phyloP scores from a whole-genome alignment of 1,140 invertebrate species.

The Ceratosolen fusciceps region DNA sequence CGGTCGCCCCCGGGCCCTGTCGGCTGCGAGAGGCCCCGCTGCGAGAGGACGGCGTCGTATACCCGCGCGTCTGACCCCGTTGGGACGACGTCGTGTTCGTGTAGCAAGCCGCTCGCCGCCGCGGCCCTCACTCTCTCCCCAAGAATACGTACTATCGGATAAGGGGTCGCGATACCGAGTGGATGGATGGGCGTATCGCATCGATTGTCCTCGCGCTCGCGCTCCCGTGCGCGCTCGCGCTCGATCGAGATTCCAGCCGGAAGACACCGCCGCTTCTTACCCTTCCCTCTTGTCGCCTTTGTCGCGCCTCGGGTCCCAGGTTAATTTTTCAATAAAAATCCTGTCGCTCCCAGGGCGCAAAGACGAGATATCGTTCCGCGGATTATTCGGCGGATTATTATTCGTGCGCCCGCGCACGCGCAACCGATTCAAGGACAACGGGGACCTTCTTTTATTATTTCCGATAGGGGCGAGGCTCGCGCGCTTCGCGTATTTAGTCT shows the following conservation, averaged over 20 bases:
- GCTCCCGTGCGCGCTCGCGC: conserved; percentile 1
- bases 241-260: not conserved
- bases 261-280: not conserved
- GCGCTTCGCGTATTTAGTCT: not conserved
- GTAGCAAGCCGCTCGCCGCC: too few species aligned
- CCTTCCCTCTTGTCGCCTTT: too few species aligned
- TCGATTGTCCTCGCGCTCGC: too few species aligned
- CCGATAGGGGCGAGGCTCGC: not conserved
- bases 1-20: not conserved
- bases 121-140: conserved; percentile 14
- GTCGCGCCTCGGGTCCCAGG: too few species aligned
- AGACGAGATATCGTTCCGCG: too few species aligned
- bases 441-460: not conserved
- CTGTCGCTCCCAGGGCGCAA: too few species aligned
- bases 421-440: not conserved
- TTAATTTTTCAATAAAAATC: too few species aligned
- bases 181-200: conserved; percentile 13
- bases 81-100: conserved; percentile 2
- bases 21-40: too few species aligned
- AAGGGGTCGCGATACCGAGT: conserved; percentile 15
- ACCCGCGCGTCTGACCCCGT: conserved; percentile 36
- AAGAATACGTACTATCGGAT: conserved; percentile 45
- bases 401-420: not conserved
- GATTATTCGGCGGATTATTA: too few species aligned
- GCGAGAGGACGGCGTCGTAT: not conserved